These are phyloP conservation scores for Larimichthys crocea DNA, from an alignment of 2,113 vertebrate genomes.

Conservation along the genomic window DNA sequence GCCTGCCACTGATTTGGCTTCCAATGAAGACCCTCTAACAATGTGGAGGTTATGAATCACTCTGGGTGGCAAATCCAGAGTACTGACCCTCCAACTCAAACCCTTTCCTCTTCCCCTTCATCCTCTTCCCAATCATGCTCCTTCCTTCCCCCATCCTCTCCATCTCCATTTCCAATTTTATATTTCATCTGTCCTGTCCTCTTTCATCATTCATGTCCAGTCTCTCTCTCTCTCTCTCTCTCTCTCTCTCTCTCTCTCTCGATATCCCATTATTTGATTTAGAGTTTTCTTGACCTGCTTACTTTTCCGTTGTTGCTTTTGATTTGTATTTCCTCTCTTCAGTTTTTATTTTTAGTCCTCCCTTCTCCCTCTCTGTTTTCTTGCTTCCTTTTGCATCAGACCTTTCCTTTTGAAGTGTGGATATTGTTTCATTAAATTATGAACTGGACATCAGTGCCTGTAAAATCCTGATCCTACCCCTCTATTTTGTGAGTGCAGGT, in stretches of 20 bases:
- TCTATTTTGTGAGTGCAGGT: background rate
- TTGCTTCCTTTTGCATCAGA: background rate
- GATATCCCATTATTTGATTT: background rate
- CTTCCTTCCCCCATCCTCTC: background rate
- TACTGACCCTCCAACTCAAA: constrained; percentile 6
- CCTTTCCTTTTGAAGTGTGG: no score
- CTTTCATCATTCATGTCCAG: background rate
- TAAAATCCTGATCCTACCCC: background rate
- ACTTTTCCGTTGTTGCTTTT: background rate
- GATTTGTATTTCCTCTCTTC: background rate
- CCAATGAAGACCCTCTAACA: constrained; percentile 46
- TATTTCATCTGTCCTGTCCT: background rate
- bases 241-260: no score
- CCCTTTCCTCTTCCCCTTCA: background rate
- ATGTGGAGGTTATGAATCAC: constrained; percentile 24
- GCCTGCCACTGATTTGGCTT: constrained; percentile 46
- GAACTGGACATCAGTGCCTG: no score
- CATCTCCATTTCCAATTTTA: background rate
- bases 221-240: no score
- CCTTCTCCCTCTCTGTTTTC: background rate
- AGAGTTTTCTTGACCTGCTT: background rate
- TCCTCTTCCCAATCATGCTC: background rate
- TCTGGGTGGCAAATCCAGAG: constrained; percentile 11
- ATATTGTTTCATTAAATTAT: background rate
- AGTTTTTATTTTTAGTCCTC: background rate